Percentiles rank a stretch among this genome's conserved stretches.
These are phyloP conservation scores for Ammospiza nelsoni DNA, from an alignment of 2,113 vertebrate genomes.

Conservation along the genomic window DNA sequence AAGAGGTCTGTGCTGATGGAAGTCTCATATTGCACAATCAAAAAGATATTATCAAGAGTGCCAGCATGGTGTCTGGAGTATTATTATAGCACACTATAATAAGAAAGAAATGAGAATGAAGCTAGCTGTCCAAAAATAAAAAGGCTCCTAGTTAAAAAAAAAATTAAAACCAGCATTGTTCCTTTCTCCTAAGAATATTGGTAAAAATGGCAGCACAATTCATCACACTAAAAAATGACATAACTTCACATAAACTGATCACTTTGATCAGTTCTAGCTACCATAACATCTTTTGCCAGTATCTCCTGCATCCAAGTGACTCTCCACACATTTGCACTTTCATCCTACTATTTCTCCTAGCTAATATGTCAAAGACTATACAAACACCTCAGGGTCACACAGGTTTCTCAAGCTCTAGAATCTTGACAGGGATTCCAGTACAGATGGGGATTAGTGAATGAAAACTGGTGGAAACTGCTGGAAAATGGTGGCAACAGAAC, in stretches of 20 bases:
- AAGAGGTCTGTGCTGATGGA: neutral
- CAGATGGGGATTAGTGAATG: neutral
- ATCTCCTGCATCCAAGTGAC: neutral
- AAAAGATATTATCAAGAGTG: neutral
- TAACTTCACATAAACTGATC: neutral
- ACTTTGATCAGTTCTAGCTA: neutral
- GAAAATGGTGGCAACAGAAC: neutral
- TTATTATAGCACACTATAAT: neutral
- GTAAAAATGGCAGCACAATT: neutral
- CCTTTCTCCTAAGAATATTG: neutral
- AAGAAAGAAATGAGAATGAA: neutral
- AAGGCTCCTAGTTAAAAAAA: neutral
- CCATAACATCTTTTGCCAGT: neutral
- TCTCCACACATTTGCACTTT: neutral
- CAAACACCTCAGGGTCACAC: neutral
- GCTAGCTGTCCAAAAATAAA: neutral
- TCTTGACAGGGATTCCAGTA: neutral
- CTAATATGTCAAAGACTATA: neutral
- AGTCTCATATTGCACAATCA: neutral
- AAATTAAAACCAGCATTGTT: neutral
- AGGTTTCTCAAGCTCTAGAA: neutral
- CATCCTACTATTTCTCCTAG: neutral
- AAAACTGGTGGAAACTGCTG: neutral
- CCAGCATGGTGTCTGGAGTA: neutral
- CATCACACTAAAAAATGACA: fast-evolving